Evolutionary conservation across 1,140 invertebrate genomes (phyloP), one percentile per base, ranked within the genome.

Genomic region (Saxidomus purpurata): DNA sequence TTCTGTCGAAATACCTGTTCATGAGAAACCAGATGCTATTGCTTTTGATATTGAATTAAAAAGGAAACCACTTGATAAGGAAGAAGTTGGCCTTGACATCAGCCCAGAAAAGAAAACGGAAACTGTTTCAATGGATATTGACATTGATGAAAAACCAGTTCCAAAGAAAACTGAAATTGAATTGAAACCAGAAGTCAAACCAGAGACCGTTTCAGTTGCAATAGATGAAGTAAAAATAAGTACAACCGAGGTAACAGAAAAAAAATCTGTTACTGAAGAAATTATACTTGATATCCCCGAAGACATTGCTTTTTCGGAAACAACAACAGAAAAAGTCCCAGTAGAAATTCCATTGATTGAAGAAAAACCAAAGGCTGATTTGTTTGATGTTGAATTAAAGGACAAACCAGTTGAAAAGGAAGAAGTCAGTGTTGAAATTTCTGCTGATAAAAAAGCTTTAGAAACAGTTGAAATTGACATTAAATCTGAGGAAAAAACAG

Each of bases 261-360:
- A 15, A 19, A 59, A 59, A 36, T 47, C 55, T 34, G 74, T 82
- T 0, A 81, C 43, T 36, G 87, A 89, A 59, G 77, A 43, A 15
- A 71, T 63, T 36, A 80, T 74, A 36, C 31, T 74, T 76, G 88
- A 92, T 19, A 61, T 91, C 67, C 81, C 89, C 55, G n/a, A 67
- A 43, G 87, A 84, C 25, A 22, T 47, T 25, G 43, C 25, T 77
- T 15, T 59, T 0, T 77, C 40, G 40, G 63, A 74, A 71, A 74
- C 40, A 3, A 77, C 71, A 25, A 74, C 82, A 25, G 82, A 85
- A 34, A 55, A 74, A 74, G 82, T 85, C 2, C 79, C 85, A 43
- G 15, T 87, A 13, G 71, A 87, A 77, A 79, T 87, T 28, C 81
- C 89, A 49, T 19, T 59, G 38, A 77, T 22, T 36, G 52, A 61